Percentiles rank a stretch among this genome's conserved stretches.
Evolutionary conservation across 2,888 invertebrate genomes (phyloP).

Genomic region (Drepana falcataria): DNA sequence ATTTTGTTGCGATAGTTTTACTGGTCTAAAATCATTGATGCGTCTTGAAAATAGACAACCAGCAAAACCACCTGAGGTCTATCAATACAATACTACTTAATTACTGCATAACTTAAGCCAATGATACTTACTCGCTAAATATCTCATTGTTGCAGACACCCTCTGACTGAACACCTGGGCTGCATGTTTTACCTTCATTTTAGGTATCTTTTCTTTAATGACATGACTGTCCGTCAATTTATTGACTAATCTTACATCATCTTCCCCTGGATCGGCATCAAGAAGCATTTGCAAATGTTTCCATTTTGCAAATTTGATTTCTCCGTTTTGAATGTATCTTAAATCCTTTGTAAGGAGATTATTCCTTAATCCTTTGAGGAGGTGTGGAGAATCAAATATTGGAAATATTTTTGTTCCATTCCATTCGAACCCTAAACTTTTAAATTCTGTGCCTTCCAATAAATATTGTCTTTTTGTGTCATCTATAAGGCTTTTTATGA

Average conservation of each 20-base stretch:
- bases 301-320: slow-evolving; percentile 22
- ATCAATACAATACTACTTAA: not conserved
- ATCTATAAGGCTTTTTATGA: slow-evolving; percentile 16
- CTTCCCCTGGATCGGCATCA: slow-evolving; percentile 17
- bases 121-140: slow-evolving; percentile 21
- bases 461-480: slow-evolving; percentile 14
- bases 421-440: slow-evolving; percentile 12
- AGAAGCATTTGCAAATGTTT: slow-evolving; percentile 14
- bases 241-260: slow-evolving; percentile 17
- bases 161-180: slow-evolving; percentile 24
- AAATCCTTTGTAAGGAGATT: slow-evolving; percentile 21
- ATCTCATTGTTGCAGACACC: slow-evolving; percentile 24
- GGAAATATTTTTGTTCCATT: slow-evolving; percentile 17
- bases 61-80: too few species aligned
- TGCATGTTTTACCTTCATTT: slow-evolving; percentile 25
- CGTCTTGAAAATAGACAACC: too few species aligned
- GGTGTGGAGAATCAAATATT: slow-evolving; percentile 20
- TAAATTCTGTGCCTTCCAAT: slow-evolving; percentile 7
- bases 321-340: slow-evolving; percentile 5
- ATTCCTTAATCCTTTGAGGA: slow-evolving; percentile 22
- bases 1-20: too few species aligned
- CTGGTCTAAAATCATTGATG: too few species aligned
- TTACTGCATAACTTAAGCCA: not conserved
- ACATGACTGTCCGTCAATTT: slow-evolving; percentile 23
- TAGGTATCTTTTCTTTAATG: slow-evolving; percentile 15